Conservation (phyloP, 2,113 vertebrate species). For the Clarias gariepinus region DNA sequence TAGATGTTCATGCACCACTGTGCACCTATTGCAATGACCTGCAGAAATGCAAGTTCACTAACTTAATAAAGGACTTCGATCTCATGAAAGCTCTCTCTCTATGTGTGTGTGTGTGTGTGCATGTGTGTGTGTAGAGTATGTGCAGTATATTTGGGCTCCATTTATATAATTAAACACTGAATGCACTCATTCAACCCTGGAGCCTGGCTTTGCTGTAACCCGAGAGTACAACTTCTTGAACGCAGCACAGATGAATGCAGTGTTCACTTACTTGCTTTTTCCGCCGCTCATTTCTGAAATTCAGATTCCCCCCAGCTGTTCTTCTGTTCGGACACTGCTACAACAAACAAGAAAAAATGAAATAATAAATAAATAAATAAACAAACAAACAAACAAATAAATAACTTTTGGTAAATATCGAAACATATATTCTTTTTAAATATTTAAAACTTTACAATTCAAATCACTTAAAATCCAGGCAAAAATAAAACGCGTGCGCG, state of each 20-base stretch:
- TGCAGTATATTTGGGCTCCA: neutral
- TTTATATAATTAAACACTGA: neutral
- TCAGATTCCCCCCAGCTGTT: constrained; percentile 6
- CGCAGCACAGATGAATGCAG: neutral
- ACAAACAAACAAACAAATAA: neutral
- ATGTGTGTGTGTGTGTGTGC: neutral
- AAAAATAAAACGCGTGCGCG: neutral
- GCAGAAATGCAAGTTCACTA: neutral
- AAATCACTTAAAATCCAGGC: neutral
- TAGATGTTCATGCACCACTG: constrained; percentile 8
- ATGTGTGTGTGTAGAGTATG: neutral
- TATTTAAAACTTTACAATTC: neutral
- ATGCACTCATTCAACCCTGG: neutral
- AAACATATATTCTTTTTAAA: neutral
- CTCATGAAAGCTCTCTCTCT: neutral
- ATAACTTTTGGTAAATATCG: neutral
- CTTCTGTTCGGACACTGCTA: neutral
- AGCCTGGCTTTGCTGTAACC: neutral
- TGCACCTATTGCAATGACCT: neutral
- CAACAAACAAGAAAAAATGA: neutral
- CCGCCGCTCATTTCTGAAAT: constrained; percentile 4
- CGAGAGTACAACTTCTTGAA: neutral
- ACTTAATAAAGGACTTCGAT: constrained; percentile 20
- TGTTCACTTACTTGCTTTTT: constrained; percentile 22
- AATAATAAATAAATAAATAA: neutral